Evolutionary conservation across 2,113 vertebrate genomes (phyloP).

Genomic region (Rhea americana): DNA sequence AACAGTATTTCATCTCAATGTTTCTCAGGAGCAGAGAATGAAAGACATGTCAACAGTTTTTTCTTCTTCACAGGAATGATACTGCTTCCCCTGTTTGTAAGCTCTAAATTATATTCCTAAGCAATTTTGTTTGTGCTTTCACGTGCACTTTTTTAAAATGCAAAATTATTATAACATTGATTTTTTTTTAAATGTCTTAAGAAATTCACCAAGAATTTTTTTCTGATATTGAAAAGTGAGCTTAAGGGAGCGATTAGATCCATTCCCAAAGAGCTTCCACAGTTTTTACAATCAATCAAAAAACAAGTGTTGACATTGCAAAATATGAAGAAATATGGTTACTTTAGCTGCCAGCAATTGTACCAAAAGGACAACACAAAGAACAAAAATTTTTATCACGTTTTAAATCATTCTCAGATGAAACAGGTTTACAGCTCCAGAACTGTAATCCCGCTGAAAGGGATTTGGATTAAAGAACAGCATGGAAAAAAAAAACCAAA

Average conservation of each 20-base stretch:
- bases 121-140: not conserved
- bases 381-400: not conserved
- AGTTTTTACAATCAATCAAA: slow-evolving; percentile 57
- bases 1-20: accelerated
- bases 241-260: slow-evolving; percentile 40
- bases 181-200: not conserved
- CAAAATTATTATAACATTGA: not conserved
- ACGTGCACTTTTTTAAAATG: not conserved
- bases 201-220: not conserved
- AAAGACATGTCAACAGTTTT: not conserved
- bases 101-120: not conserved
- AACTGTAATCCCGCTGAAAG: not conserved
- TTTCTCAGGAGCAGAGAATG: not conserved
- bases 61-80: not conserved
- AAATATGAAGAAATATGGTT: slow-evolving; percentile 59
- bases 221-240: not conserved
- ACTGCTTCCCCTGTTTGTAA: not conserved
- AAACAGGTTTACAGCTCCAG: not conserved
- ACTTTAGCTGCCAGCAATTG: slow-evolving; percentile 46
- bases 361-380: slow-evolving; percentile 49
- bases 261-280: slow-evolving; percentile 11
- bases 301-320: not conserved
- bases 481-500: not conserved
- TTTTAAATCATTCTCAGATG: slow-evolving; percentile 1
- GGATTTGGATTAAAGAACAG: not conserved